Conservation (phyloP, 1,140 invertebrate species). For the Aphis craccivora region DNA sequence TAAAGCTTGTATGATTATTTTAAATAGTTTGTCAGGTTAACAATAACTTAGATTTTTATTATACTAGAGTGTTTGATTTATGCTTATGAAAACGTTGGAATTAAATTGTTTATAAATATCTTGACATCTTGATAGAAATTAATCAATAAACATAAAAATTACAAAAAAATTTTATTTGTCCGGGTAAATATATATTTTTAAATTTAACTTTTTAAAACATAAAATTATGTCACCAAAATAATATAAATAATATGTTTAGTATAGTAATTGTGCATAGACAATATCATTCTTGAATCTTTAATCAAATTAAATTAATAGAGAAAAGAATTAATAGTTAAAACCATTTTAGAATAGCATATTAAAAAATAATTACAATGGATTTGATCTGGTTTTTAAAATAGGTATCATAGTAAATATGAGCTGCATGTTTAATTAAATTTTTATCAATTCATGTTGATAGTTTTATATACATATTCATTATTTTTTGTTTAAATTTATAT, state of each 20-base stretch:
- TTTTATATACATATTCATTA: not conserved
- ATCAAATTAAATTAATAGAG: not conserved
- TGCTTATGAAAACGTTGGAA: not conserved
- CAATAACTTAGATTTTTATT: not conserved
- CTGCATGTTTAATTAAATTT: not conserved
- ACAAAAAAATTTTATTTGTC: too few species aligned
- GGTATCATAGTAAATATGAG: too few species aligned
- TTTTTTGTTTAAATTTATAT: not conserved
- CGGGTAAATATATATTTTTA: not conserved
- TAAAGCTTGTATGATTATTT: slow-evolving; percentile 9
- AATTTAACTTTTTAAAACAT: too few species aligned
- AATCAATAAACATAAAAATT: not conserved
- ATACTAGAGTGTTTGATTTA: not conserved
- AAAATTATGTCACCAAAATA: not conserved
- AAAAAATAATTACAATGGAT: not conserved
- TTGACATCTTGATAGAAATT: not conserved
- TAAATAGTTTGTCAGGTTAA: not conserved
- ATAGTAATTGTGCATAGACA: not conserved
- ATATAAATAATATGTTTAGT: not conserved
- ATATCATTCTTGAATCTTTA: not conserved
- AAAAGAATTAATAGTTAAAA: not conserved
- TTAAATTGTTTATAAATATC: not conserved
- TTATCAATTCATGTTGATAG: not conserved
- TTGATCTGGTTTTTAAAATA: not conserved
- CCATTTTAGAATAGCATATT: not conserved